Evolutionary conservation across 2,888 invertebrate genomes (phyloP), one percentile per base, ranked within the genome.

Genomic region (Piscicola geometra): DNA sequence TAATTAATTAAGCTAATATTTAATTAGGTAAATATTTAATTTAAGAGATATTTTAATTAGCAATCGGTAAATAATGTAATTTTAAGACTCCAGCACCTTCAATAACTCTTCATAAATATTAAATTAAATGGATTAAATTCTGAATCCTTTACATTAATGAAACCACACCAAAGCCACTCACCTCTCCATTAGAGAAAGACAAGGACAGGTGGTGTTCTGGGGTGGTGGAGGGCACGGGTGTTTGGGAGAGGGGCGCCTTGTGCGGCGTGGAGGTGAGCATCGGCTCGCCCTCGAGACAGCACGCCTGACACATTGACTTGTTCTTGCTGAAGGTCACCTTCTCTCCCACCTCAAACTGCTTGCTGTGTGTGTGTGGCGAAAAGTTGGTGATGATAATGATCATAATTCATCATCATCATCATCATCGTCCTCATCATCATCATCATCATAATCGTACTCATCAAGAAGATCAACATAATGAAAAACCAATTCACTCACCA

Each of bases 271-370:
- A 56, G 5, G 60, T 18, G 3, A 25, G 21, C 3, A 56, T 25
- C 12, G 25, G 15, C 9, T 56, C 60, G 3, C 12, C 71, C 25
- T 35, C 35, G 28, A 71, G 52, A 50, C 77, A 77, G 12, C 71
- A 52, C 25, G 64, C 47, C 21, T 36, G 68, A 70, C 77, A 77
- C 33, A 69, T 71, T 12, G 56, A 76, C 32, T 33, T 41, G 41
- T 77, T 64, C 30, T 71, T 70, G 1, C 60, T 68, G 75, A 77
- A 75, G 1, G 77, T 77, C 50, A 75, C 77, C 60, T 75, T 77
- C 68, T 77, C 77, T 18, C 77, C 77, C 12, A 75, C 60, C n/a
- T 52, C 71, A 67, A 77, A 77, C 25, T 68, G 76, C 75, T 77
- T 77, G 60, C 77, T 77, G 67, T n/a, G 60, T 56, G 60, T 18